Conservation (phyloP, 2,888 invertebrate genomes). For the Gisinianus flammeolus region DNA sequence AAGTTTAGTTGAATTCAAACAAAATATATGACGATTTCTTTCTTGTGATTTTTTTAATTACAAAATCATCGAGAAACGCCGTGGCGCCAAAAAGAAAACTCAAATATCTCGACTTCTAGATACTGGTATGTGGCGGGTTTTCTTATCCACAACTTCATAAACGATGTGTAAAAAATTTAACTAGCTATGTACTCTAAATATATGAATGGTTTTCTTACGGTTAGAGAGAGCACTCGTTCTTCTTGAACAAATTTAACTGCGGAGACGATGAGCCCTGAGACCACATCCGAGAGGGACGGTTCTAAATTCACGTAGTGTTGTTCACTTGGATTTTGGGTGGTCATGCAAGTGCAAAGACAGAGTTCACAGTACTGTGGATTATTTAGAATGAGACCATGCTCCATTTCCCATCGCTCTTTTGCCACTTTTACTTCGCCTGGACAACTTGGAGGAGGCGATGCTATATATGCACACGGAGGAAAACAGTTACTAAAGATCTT, state of each 20-base stretch:
- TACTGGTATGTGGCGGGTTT: no score
- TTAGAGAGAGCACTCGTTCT: slow-evolving; percentile 18
- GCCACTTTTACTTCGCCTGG: background rate
- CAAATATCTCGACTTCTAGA: no score
- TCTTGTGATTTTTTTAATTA: no score
- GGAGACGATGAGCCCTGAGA: slow-evolving; percentile 24
- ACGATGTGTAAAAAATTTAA: no score
- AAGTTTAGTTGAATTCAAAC: no score
- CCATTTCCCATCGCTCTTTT: slow-evolving; percentile 42
- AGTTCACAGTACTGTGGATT: slow-evolving; percentile 41
- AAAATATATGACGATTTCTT: no score
- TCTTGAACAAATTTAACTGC: slow-evolving; percentile 38
- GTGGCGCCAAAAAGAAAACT: no score
- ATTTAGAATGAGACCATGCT: slow-evolving; percentile 30
- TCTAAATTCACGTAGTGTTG: slow-evolving; percentile 34
- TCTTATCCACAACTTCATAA: no score
- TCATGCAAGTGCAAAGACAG: slow-evolving; percentile 41
- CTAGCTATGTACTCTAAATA: no score
- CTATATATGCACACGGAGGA: background rate
- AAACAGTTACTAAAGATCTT: background rate
- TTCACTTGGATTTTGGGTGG: background rate
- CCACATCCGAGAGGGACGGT: slow-evolving; percentile 16
- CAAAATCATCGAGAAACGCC: no score
- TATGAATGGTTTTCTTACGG: no score
- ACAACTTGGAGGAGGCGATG: background rate